Evolutionary conservation across 1,140 invertebrate genomes (phyloP).

Genomic region (Zaprionus kolodkinae): DNA sequence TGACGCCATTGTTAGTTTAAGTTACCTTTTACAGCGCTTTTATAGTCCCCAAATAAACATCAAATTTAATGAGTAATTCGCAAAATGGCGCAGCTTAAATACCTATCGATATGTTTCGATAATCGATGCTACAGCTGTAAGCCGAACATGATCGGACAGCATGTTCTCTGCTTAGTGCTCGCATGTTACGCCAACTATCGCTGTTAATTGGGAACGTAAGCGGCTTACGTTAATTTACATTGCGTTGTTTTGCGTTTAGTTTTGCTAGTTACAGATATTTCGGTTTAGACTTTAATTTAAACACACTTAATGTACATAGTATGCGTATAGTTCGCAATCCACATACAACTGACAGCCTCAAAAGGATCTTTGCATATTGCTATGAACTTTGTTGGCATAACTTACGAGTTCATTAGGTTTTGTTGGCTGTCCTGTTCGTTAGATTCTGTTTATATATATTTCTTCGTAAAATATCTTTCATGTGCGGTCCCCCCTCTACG

Average conservation of each 20-base stretch:
- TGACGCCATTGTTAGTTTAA: constrained; percentile 33
- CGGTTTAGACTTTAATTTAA: too few relatives aligned
- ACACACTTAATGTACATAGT: too few relatives aligned
- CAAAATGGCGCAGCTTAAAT: constrained; percentile 8
- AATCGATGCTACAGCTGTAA: not conserved
- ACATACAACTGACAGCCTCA: not conserved
- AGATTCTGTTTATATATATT: constrained; percentile 25
- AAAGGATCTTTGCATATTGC: not conserved
- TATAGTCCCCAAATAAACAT: constrained; percentile 3
- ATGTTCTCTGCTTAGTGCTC: too few relatives aligned
- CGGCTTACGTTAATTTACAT: not conserved
- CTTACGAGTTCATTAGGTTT: constrained; percentile 9
- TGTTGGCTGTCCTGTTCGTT: not conserved
- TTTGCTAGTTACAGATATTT: too few relatives aligned
- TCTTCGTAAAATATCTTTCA: constrained; percentile 1
- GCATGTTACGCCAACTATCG: not conserved
- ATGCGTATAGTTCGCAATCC: not conserved
- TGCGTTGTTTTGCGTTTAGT: too few relatives aligned
- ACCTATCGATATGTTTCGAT: constrained; percentile 5
- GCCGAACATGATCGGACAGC: not conserved
- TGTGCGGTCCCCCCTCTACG: not conserved
- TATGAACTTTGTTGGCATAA: constrained; percentile 18
- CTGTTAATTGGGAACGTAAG: not conserved
- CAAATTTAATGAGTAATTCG: constrained; percentile 7
- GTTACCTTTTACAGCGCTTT: constrained; percentile 14